Conservation (phyloP, 2,113 vertebrate species). For the Oceanodroma tethys region DNA sequence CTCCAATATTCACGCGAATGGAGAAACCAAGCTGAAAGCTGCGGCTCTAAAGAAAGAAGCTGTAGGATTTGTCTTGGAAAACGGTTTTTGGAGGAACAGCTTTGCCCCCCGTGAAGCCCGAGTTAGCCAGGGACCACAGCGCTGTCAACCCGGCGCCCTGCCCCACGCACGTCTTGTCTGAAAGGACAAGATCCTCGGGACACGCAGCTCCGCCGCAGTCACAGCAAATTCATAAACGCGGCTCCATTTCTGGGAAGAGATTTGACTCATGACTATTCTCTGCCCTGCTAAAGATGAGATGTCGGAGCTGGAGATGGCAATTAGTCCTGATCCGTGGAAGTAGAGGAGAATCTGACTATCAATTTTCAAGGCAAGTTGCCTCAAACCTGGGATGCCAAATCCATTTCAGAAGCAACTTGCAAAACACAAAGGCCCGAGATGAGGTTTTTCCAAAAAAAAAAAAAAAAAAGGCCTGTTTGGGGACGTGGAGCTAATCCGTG, state of each 20-base stretch:
- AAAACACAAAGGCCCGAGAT: neutral
- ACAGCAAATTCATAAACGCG: neutral
- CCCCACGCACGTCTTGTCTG: rapidly evolving
- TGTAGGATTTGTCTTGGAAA: neutral
- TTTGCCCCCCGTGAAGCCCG: rapidly evolving
- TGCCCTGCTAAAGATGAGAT: neutral
- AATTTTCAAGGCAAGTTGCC: neutral
- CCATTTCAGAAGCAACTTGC: neutral
- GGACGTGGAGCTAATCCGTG: neutral
- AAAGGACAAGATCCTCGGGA: neutral
- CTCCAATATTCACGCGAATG: rapidly evolving
- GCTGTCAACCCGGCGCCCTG: neutral
- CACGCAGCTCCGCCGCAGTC: rapidly evolving
- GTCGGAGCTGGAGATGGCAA: neutral
- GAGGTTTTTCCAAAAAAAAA: neutral
- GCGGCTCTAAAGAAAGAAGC: rapidly evolving
- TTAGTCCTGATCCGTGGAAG: rapidly evolving
- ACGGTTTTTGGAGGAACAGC: rapidly evolving
- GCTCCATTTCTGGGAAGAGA: neutral
- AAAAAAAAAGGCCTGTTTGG: neutral
- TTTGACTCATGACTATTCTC: neutral
- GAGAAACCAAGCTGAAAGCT: neutral
- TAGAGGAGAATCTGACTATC: rapidly evolving
- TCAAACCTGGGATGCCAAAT: neutral
- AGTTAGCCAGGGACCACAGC: too few relatives aligned